Conservation (phyloP, 2,113 vertebrate species). For the Nibea coibor region DNA sequence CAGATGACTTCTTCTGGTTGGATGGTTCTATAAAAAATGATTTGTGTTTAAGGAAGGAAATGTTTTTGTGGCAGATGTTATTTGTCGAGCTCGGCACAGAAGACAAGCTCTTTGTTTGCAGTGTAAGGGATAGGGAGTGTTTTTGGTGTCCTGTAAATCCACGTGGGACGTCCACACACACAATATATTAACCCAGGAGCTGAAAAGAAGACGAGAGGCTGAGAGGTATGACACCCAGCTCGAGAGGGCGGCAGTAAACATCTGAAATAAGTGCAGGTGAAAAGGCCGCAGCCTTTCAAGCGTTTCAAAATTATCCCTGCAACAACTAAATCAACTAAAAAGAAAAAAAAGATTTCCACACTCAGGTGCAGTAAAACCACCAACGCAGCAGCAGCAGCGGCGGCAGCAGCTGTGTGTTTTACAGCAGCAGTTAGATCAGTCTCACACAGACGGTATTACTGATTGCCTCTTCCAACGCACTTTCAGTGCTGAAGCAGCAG, state of each 20-base stretch:
- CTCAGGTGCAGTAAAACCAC: slow-evolving; percentile 9
- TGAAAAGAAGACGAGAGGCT: slow-evolving; percentile 13
- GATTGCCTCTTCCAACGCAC: neutral
- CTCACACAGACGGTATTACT: neutral
- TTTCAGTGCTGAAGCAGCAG: neutral
- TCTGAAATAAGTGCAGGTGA: slow-evolving; percentile 5
- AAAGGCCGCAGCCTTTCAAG: slow-evolving; percentile 28
- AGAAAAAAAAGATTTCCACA: neutral
- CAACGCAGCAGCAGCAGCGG: too few species aligned
- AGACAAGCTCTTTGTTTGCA: neutral
- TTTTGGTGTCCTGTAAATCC: neutral
- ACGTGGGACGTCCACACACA: neutral
- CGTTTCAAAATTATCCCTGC: neutral
- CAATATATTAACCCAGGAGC: neutral
- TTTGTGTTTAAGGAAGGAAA: neutral
- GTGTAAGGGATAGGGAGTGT: neutral
- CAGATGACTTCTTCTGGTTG: neutral
- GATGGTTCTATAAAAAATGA: neutral
- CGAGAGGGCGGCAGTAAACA: slow-evolving; percentile 21
- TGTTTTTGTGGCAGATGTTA: neutral
- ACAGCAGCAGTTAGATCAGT: neutral
- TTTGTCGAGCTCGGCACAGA: neutral
- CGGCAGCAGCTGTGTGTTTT: neutral
- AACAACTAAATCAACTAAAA: neutral
- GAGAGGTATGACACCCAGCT: neutral